Evolutionary conservation across 1,140 invertebrate genomes (phyloP).

Genomic region (Papilio dardanus): DNA sequence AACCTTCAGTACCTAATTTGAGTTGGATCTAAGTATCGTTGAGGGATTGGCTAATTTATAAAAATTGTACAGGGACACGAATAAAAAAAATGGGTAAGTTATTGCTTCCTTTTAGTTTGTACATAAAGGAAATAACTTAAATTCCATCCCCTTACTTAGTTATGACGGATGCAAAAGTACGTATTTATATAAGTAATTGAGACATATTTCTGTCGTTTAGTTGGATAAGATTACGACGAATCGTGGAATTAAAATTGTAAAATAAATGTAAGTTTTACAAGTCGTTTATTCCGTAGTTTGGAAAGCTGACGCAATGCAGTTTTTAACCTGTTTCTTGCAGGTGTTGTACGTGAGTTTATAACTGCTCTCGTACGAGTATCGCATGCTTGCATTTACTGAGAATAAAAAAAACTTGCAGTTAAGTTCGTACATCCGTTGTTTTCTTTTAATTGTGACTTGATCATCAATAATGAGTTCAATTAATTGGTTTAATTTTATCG

Average conservation of each 20-base stretch:
- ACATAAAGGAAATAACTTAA: constrained; percentile 21
- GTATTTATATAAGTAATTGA: not conserved
- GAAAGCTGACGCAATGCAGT: constrained; percentile 63
- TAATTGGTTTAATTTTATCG: not conserved
- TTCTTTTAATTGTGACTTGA: constrained; percentile 10
- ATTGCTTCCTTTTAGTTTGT: not conserved
- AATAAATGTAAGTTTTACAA: constrained; percentile 48
- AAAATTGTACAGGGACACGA: not conserved
- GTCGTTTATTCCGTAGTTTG: constrained; percentile 57
- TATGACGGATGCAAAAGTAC: not conserved
- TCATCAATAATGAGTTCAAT: not conserved
- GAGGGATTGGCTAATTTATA: not conserved
- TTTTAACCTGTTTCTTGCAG: constrained; percentile 61
- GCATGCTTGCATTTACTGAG: constrained; percentile 2
- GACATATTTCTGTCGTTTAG: constrained; percentile 24
- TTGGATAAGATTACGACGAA: not conserved
- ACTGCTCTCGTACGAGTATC: constrained; percentile 33
- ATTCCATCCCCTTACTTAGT: not conserved
- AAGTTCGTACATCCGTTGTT: constrained; percentile 12
- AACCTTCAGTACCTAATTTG: too few species aligned
- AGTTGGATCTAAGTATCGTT: not conserved
- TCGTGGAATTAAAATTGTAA: constrained; percentile 34
- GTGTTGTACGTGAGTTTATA: constrained; percentile 40
- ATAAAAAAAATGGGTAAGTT: not conserved
- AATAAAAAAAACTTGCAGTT: constrained; percentile 15